Evolutionary conservation across 2,888 invertebrate genomes (phyloP).

Genomic region (Eupithecia pulchellata): DNA sequence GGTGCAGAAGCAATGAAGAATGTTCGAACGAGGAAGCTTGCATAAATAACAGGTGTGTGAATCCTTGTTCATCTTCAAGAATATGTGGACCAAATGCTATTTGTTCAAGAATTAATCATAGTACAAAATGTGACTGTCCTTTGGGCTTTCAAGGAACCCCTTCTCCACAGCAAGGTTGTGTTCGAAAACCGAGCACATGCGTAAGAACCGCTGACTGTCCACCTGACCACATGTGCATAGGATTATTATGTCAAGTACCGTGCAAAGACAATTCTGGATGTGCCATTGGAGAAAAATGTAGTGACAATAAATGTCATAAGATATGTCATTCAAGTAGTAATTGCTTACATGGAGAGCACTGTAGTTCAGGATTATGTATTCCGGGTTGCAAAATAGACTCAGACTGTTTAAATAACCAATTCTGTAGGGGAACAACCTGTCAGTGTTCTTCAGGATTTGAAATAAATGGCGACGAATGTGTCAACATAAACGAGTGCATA

Average conservation of each 20-base stretch:
- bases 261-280: slow-evolving; percentile 90
- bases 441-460: slow-evolving; percentile 92
- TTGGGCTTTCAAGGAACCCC: slow-evolving; percentile 94
- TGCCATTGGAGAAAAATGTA: slow-evolving; percentile 94
- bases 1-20: slow-evolving; percentile 93
- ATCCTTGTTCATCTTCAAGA: slow-evolving; percentile 91
- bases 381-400: slow-evolving; percentile 92
- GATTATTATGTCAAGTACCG: slow-evolving; percentile 91
- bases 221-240: slow-evolving; percentile 90
- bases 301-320: slow-evolving; percentile 91
- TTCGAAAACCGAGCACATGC: slow-evolving; percentile 91
- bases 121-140: slow-evolving; percentile 92
- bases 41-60: slow-evolving; percentile 92
- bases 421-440: slow-evolving; percentile 91
- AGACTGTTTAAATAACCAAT: slow-evolving; percentile 92
- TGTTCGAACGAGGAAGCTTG: slow-evolving; percentile 92
- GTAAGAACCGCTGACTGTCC: slow-evolving; percentile 90
- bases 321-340: slow-evolving; percentile 96
- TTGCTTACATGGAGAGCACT: slow-evolving; percentile 95
- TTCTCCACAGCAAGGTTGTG: slow-evolving; percentile 94
- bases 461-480: slow-evolving; percentile 89
- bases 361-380: slow-evolving; percentile 92
- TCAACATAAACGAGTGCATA: slow-evolving; percentile 93
- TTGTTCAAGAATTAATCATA: slow-evolving; percentile 90
- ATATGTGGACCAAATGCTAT: slow-evolving; percentile 94